phyloP scores from a whole-genome alignment of 2,888 invertebrate species.

The Tipula unca region DNA sequence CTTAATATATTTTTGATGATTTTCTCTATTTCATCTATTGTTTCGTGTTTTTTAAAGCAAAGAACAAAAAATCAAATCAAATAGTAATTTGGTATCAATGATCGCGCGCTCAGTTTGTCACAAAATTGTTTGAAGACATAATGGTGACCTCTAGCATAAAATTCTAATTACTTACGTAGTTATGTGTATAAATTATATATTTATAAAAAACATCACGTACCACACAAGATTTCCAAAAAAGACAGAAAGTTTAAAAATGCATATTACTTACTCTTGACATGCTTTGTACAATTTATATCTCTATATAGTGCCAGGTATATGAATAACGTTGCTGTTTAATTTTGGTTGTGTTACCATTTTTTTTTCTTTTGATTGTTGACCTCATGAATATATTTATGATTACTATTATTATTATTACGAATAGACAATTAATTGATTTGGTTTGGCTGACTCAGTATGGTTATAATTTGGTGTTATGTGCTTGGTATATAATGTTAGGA shows the following conservation, averaged over 20 bases:
- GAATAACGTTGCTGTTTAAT: not conserved
- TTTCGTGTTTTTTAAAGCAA: not conserved
- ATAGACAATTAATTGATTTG: too few species aligned
- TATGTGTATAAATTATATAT: not conserved
- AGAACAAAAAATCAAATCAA: not conserved
- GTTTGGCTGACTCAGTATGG: not conserved
- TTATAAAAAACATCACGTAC: not conserved
- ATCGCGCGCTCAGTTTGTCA: not conserved
- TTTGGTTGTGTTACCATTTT: not conserved
- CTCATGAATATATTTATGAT: not conserved
- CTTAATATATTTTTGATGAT: not conserved
- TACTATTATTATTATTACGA: not conserved
- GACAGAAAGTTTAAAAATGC: not conserved
- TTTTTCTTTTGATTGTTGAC: not conserved
- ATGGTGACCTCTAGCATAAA: not conserved
- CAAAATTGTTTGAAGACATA: not conserved
- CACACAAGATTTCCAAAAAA: not conserved
- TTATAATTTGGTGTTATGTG: too few species aligned
- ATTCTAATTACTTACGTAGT: not conserved
- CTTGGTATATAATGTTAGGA: not conserved
- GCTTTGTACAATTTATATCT: not conserved
- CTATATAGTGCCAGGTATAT: not conserved
- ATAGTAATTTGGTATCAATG: not conserved
- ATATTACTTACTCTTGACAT: not conserved
- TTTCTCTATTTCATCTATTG: not conserved